phyloP scores from a whole-genome alignment of 2,797 vertebrate genomes.

The Pangasius larnaudii region DNA sequence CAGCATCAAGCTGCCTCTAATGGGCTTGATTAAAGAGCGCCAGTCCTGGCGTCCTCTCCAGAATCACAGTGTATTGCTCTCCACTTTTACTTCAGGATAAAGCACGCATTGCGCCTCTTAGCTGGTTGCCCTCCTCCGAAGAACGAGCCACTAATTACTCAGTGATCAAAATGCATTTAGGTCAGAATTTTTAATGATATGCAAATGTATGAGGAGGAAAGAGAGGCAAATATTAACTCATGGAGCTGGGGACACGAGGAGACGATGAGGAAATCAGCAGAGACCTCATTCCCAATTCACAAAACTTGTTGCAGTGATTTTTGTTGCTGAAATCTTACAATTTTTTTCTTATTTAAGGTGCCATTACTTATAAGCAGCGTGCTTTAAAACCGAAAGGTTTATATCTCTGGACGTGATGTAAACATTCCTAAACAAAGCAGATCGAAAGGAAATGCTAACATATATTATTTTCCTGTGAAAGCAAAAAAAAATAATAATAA shows the following conservation, averaged over 20 bases:
- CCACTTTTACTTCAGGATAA: constrained; percentile 59
- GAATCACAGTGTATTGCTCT: constrained; percentile 6
- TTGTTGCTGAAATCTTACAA: neutral
- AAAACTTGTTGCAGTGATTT: neutral
- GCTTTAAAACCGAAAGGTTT: neutral
- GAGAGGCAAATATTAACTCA: constrained; percentile 82
- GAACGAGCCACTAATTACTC: constrained; percentile 79
- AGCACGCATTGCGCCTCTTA: constrained; percentile 61
- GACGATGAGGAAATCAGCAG: constrained; percentile 31
- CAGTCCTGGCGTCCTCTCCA: constrained; percentile 57
- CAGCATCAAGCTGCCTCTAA: constrained; percentile 67
- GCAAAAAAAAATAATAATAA: neutral
- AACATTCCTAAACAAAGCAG: neutral
- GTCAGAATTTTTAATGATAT: constrained; percentile 79
- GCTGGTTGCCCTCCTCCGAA: constrained; percentile 62
- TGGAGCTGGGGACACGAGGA: constrained; percentile 73
- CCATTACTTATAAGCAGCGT: neutral
- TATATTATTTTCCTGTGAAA: neutral
- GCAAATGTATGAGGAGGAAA: constrained; percentile 80
- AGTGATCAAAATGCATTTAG: constrained; percentile 85
- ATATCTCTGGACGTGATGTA: neutral
- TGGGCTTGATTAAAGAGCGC: constrained; percentile 76
- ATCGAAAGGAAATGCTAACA: neutral
- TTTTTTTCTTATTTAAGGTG: neutral
- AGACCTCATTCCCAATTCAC: constrained; percentile 13